These are phyloP conservation scores for Chesias legatella DNA, from an alignment of 2,888 invertebrate species.

Conservation along the genomic window DNA sequence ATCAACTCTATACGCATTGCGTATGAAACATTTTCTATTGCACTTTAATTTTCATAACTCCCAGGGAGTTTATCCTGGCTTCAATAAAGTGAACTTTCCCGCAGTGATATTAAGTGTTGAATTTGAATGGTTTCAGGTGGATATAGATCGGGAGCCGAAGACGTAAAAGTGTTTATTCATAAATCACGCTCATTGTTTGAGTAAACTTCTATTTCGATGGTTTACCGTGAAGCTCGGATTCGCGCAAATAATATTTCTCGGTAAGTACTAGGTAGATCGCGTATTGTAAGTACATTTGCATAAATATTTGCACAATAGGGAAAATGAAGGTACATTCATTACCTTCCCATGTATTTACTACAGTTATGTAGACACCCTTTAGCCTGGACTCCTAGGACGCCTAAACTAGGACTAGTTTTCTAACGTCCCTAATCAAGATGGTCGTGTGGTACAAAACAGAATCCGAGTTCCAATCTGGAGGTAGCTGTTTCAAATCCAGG, in stretches of 20 bases:
- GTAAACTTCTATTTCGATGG: constrained; percentile 74
- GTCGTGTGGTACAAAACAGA: no score
- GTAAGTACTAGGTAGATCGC: constrained; percentile 47
- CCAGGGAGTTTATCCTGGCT: constrained; percentile 2
- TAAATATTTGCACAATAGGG: constrained; percentile 14
- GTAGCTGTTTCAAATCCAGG: no score
- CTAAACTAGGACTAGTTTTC: no score
- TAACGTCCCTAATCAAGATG: no score
- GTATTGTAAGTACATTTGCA: constrained; percentile 42
- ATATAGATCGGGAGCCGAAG: constrained; percentile 50
- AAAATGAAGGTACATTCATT: constrained; percentile 7
- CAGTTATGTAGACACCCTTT: no score
- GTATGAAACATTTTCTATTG: constrained; percentile 8
- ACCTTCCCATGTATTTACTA: no score
- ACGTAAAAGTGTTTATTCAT: constrained; percentile 69
- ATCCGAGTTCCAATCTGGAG: no score
- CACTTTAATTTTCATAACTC: background rate
- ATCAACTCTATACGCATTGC: constrained; percentile 28
- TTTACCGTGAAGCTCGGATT: constrained; percentile 63
- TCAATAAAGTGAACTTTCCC: constrained; percentile 37
- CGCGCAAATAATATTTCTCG: constrained; percentile 59
- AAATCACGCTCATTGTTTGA: constrained; percentile 77
- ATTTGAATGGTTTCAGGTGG: constrained; percentile 31
- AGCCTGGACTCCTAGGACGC: no score
- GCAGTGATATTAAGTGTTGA: constrained; percentile 35